Evolutionary conservation across 2,113 vertebrate genomes (phyloP).

Genomic region (Siniperca chuatsi): DNA sequence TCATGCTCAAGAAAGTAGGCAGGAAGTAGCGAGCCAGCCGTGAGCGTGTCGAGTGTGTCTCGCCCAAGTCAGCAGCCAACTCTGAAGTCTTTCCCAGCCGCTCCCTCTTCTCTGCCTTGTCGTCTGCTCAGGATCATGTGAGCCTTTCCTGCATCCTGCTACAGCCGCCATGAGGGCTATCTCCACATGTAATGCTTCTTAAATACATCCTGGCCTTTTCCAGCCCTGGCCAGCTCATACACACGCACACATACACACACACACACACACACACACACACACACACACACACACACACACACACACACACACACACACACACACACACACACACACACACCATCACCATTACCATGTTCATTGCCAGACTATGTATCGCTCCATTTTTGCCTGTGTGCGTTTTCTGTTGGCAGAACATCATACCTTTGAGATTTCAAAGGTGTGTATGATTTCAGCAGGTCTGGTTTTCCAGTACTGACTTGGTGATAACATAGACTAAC

Average conservation of each 20-base stretch:
- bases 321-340: not conserved
- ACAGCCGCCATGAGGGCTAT: constrained; percentile 43
- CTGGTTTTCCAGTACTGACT: constrained; percentile 4
- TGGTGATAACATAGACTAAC: not conserved
- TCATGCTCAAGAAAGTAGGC: not conserved
- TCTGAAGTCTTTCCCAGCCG: constrained; percentile 16
- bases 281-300: constrained; percentile 1
- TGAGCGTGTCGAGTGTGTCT: not conserved
- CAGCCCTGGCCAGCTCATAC: constrained; percentile 2
- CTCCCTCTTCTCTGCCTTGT: constrained; percentile 44
- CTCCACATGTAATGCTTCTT: constrained; percentile 51
- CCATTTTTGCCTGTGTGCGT: constrained; percentile 12
- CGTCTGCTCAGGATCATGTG: constrained; percentile 33
- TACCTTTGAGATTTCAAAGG: constrained; percentile 24
- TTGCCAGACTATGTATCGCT: not conserved
- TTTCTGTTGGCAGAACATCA: constrained; percentile 23
- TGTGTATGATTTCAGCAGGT: constrained; percentile 33
- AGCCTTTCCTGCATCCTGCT: constrained; percentile 44
- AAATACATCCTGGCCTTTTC: constrained; percentile 35
- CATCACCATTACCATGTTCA: not conserved
- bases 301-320: constrained; percentile 3
- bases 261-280: constrained; percentile 3
- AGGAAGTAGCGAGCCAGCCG: not conserved
- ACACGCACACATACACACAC: not conserved
- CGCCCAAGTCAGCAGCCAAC: constrained; percentile 38